phyloP scores from a whole-genome alignment of 2,888 invertebrate species.

The Eurytoma californica region DNA sequence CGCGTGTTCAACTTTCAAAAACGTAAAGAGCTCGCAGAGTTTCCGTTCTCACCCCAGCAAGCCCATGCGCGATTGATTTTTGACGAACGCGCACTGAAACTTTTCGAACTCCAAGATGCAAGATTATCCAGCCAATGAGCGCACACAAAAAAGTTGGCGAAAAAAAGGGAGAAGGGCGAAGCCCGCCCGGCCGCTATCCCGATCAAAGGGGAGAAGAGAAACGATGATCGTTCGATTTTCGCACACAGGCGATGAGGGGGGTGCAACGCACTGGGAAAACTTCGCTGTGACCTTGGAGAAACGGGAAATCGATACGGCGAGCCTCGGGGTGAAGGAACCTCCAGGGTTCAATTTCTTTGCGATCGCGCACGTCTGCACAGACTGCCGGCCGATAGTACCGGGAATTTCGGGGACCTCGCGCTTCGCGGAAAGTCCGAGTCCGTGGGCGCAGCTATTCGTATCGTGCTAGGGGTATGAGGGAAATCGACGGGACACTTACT shows the following conservation, averaged over 20 bases:
- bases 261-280: conserved; percentile 56
- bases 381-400: too few species aligned
- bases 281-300: conserved; percentile 62
- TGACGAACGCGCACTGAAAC: conserved; percentile 54
- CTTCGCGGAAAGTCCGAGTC: neutral
- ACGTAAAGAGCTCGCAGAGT: neutral
- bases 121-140: conserved; percentile 57
- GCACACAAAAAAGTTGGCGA: neutral
- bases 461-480: neutral
- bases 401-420: too few species aligned
- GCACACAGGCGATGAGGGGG: neutral
- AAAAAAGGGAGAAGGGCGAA: neutral
- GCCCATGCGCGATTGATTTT: conserved; percentile 64
- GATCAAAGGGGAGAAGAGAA: neutral
- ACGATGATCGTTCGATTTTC: conserved; percentile 34
- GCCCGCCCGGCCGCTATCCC: neutral
- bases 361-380: too few species aligned
- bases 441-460: neutral
- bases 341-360: conserved; percentile 5
- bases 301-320: conserved; percentile 63
- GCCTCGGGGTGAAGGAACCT: conserved; percentile 36
- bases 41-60: neutral
- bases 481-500: too few species aligned
- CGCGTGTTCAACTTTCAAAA: neutral
- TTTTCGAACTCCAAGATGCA: conserved; percentile 60